Conservation (phyloP, 2,113 vertebrate genomes). For the Miniopterus natalensis region DNA sequence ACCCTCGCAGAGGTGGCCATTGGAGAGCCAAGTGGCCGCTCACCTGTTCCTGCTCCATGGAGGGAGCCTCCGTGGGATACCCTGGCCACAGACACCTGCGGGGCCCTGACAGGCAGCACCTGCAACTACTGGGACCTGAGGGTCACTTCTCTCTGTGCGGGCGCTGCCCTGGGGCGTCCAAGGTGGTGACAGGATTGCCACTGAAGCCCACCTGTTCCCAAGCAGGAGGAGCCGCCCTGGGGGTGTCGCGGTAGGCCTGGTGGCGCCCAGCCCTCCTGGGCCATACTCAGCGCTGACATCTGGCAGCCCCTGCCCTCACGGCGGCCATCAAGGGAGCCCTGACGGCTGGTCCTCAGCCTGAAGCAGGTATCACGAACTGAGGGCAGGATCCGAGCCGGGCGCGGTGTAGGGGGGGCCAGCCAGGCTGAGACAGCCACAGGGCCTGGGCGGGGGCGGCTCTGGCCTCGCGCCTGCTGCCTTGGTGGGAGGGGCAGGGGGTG, state of each 20-base stretch:
- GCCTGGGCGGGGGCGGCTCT: not conserved
- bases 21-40: accelerated
- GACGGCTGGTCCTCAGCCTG: not conserved
- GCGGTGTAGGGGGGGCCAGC: accelerated
- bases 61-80: not conserved
- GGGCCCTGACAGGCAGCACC: not conserved
- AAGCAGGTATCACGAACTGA: not conserved
- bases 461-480: not conserved
- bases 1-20: not conserved
- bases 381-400: accelerated
- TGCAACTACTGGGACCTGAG: too few relatives aligned
- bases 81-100: not conserved
- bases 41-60: not conserved
- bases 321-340: not conserved
- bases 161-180: not conserved
- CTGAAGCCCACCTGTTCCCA: not conserved
- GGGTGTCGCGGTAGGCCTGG: not conserved
- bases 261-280: not conserved
- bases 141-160: accelerated
- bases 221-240: not conserved
- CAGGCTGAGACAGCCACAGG: not conserved
- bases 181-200: not conserved
- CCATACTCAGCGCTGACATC: not conserved
- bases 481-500: accelerated
- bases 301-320: accelerated